phyloP scores from a whole-genome alignment of 2,797 vertebrate genomes.

The Anguilla megastoma region DNA sequence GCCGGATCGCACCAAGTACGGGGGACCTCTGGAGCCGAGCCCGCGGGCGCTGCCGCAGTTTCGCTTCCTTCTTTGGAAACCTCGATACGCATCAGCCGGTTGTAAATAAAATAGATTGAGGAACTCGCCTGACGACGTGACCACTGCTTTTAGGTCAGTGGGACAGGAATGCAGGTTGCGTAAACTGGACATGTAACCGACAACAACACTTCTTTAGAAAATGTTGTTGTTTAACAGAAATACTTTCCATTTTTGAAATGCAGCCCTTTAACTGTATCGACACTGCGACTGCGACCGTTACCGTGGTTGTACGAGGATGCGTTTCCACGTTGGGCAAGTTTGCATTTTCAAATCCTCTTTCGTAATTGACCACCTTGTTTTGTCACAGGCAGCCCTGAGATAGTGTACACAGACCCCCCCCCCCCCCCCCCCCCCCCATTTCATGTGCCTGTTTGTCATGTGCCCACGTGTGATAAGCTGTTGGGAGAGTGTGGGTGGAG shows the following conservation, averaged over 20 bases:
- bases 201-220: not conserved
- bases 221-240: too few relatives aligned
- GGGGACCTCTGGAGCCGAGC: not conserved
- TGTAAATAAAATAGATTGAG: not conserved
- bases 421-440: too few relatives aligned
- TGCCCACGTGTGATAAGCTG: constrained; percentile 6
- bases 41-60: not conserved
- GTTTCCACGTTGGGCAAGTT: not conserved
- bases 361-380: not conserved
- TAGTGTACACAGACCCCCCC: constrained; percentile 14
- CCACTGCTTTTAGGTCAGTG: constrained; percentile 10
- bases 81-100: not conserved
- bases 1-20: constrained; percentile 20
- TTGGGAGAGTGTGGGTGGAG: not conserved
- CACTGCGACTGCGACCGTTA: not conserved
- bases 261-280: not conserved
- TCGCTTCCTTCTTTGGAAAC: constrained; percentile 6
- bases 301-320: not conserved
- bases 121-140: not conserved
- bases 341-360: not conserved
- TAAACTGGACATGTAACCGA: not conserved
- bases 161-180: not conserved
- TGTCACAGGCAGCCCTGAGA: not conserved
- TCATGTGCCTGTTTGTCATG: not conserved
- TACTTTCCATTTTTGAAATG: not conserved